phyloP scores from a whole-genome alignment of 2,113 vertebrate genomes.

The Theristicus caerulescens region DNA sequence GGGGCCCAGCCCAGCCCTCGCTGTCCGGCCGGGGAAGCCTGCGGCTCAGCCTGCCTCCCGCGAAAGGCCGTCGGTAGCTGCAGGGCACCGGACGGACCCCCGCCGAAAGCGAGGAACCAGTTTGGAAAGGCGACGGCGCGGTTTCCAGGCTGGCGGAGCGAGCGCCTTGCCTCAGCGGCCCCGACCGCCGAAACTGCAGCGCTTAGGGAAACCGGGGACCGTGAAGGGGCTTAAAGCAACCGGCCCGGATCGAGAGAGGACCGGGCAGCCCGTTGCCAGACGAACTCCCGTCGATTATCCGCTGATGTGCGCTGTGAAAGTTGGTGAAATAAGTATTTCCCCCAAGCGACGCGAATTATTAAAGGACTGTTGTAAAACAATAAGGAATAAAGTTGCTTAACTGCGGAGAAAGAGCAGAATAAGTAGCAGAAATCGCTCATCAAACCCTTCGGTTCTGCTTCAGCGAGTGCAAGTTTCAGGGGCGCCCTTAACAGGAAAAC shows the following conservation, averaged over 20 bases:
- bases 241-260: too few relatives aligned
- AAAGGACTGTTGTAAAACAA: background rate
- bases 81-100: background rate
- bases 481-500: background rate
- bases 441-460: background rate
- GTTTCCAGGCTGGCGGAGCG: background rate
- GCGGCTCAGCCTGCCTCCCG: background rate
- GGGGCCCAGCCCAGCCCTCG: too few relatives aligned
- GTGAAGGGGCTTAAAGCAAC: background rate
- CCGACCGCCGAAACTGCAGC: background rate
- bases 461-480: background rate
- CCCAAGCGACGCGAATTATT: background rate
- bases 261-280: background rate
- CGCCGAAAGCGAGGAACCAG: background rate
- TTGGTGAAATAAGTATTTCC: background rate
- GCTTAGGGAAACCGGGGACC: fast-evolving
- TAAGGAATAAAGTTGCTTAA: background rate
- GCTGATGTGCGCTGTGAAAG: fast-evolving
- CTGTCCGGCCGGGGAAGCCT: background rate
- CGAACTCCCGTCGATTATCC: fast-evolving
- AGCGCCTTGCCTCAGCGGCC: background rate
- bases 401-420: background rate
- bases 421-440: background rate
- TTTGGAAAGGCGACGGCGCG: too few relatives aligned
- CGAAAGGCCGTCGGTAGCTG: background rate